These are phyloP conservation scores for Cataglyphis altisquamis DNA, from an alignment of 2,888 invertebrate genomes.

Conservation along the genomic window DNA sequence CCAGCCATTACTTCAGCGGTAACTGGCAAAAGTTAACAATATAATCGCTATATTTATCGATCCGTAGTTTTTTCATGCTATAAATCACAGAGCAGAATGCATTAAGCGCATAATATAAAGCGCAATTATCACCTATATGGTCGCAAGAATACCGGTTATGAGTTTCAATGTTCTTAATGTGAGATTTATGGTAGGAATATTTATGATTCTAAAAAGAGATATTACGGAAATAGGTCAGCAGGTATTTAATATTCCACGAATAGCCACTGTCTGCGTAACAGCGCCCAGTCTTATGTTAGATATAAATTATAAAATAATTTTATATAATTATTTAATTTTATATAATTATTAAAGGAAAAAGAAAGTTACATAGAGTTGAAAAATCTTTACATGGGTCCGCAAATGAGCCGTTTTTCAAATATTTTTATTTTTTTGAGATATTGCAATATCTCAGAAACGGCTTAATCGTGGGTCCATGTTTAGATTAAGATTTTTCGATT, in stretches of 20 bases:
- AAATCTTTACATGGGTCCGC: no score
- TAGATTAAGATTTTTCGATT: no score
- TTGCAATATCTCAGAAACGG: no score
- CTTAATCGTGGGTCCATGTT: no score
- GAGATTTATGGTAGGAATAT: slow-evolving; percentile 36
- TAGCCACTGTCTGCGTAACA: neutral
- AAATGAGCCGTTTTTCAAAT: no score
- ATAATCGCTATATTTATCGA: neutral
- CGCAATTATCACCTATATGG: slow-evolving; percentile 19
- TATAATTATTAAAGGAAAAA: neutral
- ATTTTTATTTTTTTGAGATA: no score
- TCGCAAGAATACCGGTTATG: neutral
- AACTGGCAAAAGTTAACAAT: neutral
- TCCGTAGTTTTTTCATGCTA: neutral
- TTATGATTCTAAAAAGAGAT: slow-evolving; percentile 24
- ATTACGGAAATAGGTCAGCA: slow-evolving; percentile 15
- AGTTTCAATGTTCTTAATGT: slow-evolving; percentile 22
- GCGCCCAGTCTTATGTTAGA: neutral
- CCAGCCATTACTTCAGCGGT: neutral
- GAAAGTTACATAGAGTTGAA: neutral
- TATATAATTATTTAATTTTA: neutral
- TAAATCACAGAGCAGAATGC: slow-evolving; percentile 8
- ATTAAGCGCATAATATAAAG: neutral
- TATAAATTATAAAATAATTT: slow-evolving; percentile 7
- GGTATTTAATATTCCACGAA: slow-evolving; percentile 11